phyloP scores from a whole-genome alignment of 2,888 invertebrate genomes.

The Sarcophaga variegata region DNA sequence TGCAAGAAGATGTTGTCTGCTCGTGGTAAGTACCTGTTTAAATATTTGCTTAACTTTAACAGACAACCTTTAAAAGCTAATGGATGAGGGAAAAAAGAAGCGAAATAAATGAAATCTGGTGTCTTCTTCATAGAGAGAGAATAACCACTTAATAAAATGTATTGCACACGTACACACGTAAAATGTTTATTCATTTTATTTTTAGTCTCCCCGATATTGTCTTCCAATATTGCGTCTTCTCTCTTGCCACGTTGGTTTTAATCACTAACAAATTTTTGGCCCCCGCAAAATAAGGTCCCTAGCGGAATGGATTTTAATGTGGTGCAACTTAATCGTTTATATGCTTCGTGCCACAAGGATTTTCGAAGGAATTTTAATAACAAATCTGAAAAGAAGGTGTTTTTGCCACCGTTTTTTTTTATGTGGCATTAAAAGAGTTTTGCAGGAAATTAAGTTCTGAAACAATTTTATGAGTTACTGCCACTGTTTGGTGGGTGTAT shows the following conservation, averaged over 20 bases:
- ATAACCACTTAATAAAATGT: conserved; percentile 61
- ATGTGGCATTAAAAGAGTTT: conserved; percentile 50
- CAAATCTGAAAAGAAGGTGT: conserved; percentile 48
- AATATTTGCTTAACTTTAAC: conserved; percentile 61
- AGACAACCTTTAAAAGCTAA: conserved; percentile 1
- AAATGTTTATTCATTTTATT: conserved; percentile 27
- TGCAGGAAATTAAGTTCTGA: conserved; percentile 58
- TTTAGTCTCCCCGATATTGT: conserved; percentile 1
- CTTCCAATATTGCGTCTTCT: not conserved
- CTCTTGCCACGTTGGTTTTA: conserved; percentile 39
- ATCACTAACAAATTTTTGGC: conserved; percentile 61
- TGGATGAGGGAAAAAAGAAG: conserved; percentile 8
- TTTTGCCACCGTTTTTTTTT: not conserved
- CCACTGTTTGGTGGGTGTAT: conserved; percentile 5
- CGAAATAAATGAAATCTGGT: conserved; percentile 63
- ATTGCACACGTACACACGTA: conserved; percentile 39
- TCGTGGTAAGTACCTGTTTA: conserved; percentile 58
- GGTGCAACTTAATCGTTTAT: conserved; percentile 65
- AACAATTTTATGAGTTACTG: conserved; percentile 43
- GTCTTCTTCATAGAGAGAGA: conserved; percentile 30
- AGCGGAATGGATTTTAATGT: conserved; percentile 61
- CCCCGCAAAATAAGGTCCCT: conserved; percentile 35
- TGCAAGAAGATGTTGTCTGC: not conserved
- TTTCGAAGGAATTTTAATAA: conserved; percentile 26
- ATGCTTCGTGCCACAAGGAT: not conserved